Conservation (phyloP, 2,888 invertebrate species). For the Cyrtodaria siliqua region DNA sequence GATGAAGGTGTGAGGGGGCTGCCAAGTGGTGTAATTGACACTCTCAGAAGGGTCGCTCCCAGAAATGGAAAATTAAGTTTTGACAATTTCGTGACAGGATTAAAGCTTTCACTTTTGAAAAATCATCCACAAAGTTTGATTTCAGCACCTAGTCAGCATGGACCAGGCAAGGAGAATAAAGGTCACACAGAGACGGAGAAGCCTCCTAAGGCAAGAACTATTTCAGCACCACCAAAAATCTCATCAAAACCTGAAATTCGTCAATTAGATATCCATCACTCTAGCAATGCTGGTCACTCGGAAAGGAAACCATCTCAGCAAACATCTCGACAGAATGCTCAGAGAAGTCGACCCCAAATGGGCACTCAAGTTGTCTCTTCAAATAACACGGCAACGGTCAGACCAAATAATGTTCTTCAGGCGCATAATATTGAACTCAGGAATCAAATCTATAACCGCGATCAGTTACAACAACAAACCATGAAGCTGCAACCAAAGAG, state of each 20-base stretch:
- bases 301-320: neutral
- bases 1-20: constrained; percentile 94
- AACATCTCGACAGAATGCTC: neutral
- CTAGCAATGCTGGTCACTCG: neutral
- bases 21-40: constrained; percentile 95
- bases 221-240: neutral
- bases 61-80: constrained; percentile 95
- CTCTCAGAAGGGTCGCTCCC: constrained; percentile 95
- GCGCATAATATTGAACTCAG: constrained; percentile 60
- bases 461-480: constrained; percentile 49
- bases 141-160: neutral
- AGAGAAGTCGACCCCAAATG: constrained; percentile 23
- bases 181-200: neutral
- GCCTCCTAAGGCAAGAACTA: neutral
- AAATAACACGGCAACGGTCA: constrained; percentile 88
- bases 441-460: constrained; percentile 55
- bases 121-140: constrained; percentile 31
- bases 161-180: constrained; percentile 35
- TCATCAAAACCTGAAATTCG: neutral
- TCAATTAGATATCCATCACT: neutral
- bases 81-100: constrained; percentile 96
- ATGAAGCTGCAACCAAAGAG: constrained; percentile 25
- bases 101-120: constrained; percentile 93
- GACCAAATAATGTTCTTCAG: constrained; percentile 88
- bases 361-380: constrained; percentile 18